Conservation (phyloP, 2,113 vertebrate species). For the cat (Felis catus) region DNA sequence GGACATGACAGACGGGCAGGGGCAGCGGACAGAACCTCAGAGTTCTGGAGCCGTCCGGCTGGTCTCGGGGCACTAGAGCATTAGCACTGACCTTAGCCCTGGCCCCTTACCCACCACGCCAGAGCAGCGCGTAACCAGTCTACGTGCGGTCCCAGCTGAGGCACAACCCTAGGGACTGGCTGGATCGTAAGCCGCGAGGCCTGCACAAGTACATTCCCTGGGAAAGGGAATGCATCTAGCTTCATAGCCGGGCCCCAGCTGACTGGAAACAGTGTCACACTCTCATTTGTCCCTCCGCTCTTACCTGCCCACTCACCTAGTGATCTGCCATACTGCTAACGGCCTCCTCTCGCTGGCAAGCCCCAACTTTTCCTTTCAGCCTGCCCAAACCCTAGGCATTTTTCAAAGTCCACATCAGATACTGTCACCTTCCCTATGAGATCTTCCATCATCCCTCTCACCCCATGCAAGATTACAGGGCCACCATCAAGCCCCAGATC, state of each 20-base stretch:
- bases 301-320: neutral
- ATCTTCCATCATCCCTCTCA: neutral
- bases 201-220: neutral
- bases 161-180: neutral
- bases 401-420: neutral
- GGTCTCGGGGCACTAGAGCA: neutral
- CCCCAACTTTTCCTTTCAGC: neutral
- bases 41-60: neutral
- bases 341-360: neutral
- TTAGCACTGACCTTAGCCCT: neutral
- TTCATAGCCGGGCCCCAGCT: neutral
- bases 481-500: neutral
- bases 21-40: neutral
- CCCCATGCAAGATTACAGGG: neutral
- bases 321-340: rapidly evolving
- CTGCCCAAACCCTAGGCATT: neutral
- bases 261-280: neutral
- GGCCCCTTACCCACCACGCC: neutral
- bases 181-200: rapidly evolving
- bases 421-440: neutral
- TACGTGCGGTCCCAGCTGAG: neutral
- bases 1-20: neutral
- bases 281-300: neutral
- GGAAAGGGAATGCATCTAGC: neutral
- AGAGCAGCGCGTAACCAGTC: neutral